phyloP scores from a whole-genome alignment of 64 coral and sea anemone species.

The Montipora foliosa region DNA sequence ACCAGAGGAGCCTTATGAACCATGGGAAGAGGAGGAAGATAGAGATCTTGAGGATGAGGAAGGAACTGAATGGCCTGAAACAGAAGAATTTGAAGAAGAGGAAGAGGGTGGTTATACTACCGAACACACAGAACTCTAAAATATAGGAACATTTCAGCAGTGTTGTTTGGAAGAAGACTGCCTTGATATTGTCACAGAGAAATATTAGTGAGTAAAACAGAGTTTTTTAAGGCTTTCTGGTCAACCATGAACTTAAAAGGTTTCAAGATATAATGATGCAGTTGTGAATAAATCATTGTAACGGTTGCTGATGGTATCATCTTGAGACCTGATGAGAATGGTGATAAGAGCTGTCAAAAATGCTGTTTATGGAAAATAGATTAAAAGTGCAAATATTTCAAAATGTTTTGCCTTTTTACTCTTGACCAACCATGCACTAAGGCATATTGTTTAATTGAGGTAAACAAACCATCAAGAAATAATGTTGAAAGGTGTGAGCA shows the following conservation, averaged over 20 bases:
- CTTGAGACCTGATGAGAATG: constrained; percentile 38
- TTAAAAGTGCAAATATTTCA: background rate
- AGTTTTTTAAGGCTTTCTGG: background rate
- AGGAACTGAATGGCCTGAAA: constrained; percentile 40
- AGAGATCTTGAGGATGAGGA: constrained; percentile 33
- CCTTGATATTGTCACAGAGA: too few species aligned
- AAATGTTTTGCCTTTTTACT: background rate
- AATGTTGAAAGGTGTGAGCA: too few species aligned
- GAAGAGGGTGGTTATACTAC: background rate
- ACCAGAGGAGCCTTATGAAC: constrained; percentile 36
- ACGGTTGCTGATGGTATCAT: constrained; percentile 17
- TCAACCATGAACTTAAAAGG: background rate
- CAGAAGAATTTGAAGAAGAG: constrained; percentile 26
- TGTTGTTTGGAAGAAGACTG: too few species aligned
- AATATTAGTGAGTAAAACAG: background rate
- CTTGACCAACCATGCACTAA: too few species aligned
- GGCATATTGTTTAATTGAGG: too few species aligned
- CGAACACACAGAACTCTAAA: constrained; percentile 48
- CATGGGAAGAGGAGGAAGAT: constrained; percentile 57
- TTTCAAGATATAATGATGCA: constrained; percentile 39
- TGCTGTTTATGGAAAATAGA: background rate
- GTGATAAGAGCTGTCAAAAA: background rate
- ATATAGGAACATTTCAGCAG: too few species aligned
- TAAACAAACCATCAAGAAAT: too few species aligned
- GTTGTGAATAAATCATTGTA: constrained; percentile 44